phyloP scores from a whole-genome alignment of 2,797 vertebrate genomes.

The Lates japonicus region DNA sequence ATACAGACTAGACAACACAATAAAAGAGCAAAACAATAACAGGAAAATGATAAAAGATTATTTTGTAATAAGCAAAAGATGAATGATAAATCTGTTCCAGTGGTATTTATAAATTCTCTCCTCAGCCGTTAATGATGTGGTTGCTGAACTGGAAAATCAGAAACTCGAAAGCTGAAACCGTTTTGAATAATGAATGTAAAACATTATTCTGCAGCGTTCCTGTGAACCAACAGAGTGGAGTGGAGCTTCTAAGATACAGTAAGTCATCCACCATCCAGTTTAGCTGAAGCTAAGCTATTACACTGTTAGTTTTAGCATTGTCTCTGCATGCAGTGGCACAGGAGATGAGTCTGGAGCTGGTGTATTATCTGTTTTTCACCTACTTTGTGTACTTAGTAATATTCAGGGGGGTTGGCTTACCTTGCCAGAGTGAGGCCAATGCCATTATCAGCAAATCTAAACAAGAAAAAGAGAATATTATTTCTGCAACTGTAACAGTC shows the following conservation, averaged over 20 bases:
- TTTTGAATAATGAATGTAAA: slow-evolving; percentile 15
- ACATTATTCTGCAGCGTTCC: background rate
- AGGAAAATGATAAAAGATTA: too few relatives aligned
- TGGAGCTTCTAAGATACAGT: too few relatives aligned
- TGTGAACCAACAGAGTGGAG: too few relatives aligned
- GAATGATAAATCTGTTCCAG: slow-evolving; percentile 6
- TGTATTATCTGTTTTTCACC: background rate
- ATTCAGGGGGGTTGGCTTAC: slow-evolving; percentile 77
- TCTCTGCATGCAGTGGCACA: background rate
- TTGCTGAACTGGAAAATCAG: slow-evolving; percentile 29
- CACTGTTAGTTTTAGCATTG: background rate
- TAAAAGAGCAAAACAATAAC: slow-evolving; percentile 41
- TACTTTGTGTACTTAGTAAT: too few relatives aligned
- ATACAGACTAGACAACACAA: background rate
- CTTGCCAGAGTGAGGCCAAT: slow-evolving; percentile 96
- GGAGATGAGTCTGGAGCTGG: background rate
- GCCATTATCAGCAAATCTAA: slow-evolving; percentile 97
- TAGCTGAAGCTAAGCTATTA: too few relatives aligned
- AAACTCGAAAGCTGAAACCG: slow-evolving; percentile 25
- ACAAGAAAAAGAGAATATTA: slow-evolving; percentile 46
- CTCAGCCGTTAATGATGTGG: background rate
- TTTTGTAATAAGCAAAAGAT: slow-evolving; percentile 6
- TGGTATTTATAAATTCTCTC: background rate
- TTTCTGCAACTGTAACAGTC: background rate
- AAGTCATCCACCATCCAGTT: too few relatives aligned